Conservation (phyloP, 2,113 vertebrate species). For the Xenopus laevis region DNA sequence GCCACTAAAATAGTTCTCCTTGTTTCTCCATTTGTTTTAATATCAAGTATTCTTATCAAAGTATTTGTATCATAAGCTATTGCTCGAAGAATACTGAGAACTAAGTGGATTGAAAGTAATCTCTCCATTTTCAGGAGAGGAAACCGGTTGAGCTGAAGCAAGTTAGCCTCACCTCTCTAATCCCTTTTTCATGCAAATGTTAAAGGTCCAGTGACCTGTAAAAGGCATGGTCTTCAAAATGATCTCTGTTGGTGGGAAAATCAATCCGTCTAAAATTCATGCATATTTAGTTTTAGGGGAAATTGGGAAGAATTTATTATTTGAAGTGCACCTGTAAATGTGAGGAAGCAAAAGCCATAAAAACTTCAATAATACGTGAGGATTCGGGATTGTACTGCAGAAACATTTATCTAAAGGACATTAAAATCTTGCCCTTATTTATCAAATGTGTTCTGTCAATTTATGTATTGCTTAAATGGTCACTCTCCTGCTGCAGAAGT, state of each 20-base stretch:
- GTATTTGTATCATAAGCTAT: too few species aligned
- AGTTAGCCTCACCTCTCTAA: constrained; percentile 12
- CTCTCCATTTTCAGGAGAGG: background rate
- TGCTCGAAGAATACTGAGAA: background rate
- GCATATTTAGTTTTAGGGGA: background rate
- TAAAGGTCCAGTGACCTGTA: constrained; percentile 32
- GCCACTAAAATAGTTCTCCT: too few species aligned
- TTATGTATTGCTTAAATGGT: too few species aligned
- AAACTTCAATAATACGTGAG: too few species aligned
- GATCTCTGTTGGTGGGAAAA: constrained; percentile 21
- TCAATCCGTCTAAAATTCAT: constrained; percentile 10
- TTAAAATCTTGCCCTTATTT: too few species aligned
- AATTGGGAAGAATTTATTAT: constrained; percentile 2
- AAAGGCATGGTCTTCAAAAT: constrained; percentile 18
- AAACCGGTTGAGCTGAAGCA: background rate
- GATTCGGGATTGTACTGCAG: too few species aligned
- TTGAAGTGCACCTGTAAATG: background rate
- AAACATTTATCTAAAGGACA: too few species aligned
- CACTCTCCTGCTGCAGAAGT: too few species aligned
- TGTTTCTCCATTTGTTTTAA: too few species aligned
- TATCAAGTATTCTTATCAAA: too few species aligned
- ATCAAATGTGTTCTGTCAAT: too few species aligned
- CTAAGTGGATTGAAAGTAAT: background rate
- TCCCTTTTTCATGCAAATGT: constrained; percentile 16
- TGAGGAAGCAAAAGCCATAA: background rate